These are phyloP conservation scores for Diorhabda elongata DNA, from an alignment of 1,140 invertebrate species.

Conservation along the genomic window DNA sequence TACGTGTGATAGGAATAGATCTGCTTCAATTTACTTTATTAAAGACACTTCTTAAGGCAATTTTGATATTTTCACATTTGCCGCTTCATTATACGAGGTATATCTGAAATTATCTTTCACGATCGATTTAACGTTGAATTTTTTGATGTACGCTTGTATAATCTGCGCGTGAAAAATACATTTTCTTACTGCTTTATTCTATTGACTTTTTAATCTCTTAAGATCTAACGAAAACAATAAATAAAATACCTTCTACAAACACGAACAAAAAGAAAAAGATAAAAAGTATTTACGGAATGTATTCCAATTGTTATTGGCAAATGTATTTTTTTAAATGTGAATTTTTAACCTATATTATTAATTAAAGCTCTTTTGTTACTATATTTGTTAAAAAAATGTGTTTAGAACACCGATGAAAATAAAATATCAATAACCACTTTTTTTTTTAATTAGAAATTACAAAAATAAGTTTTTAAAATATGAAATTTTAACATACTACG, in stretches of 20 bases:
- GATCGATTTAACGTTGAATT: not conserved
- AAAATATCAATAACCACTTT: constrained; percentile 40
- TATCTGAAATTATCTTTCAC: too few relatives aligned
- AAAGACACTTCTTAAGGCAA: constrained; percentile 23
- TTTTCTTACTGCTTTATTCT: constrained; percentile 6
- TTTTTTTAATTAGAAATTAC: constrained; percentile 30
- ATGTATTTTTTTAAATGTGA: constrained; percentile 36
- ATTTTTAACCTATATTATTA: constrained; percentile 42
- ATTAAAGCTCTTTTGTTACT: constrained; percentile 46
- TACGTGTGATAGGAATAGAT: not conserved
- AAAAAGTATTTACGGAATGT: constrained; percentile 46
- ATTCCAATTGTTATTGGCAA: constrained; percentile 48
- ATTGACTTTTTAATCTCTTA: constrained; percentile 17
- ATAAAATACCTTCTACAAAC: constrained; percentile 6
- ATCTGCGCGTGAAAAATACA: not conserved
- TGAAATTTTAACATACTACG: constrained; percentile 24
- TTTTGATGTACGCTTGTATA: not conserved
- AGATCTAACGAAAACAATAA: constrained; percentile 12
- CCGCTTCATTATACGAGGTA: not conserved
- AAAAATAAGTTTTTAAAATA: constrained; percentile 41
- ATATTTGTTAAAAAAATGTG: constrained; percentile 40
- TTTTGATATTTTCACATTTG: constrained; percentile 8
- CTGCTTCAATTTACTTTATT: constrained; percentile 4
- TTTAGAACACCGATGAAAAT: constrained; percentile 36
- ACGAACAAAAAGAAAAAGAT: constrained; percentile 19